Evolutionary conservation across 2,113 vertebrate species (phyloP).

Genomic region (Proterorhinus semilunaris): DNA sequence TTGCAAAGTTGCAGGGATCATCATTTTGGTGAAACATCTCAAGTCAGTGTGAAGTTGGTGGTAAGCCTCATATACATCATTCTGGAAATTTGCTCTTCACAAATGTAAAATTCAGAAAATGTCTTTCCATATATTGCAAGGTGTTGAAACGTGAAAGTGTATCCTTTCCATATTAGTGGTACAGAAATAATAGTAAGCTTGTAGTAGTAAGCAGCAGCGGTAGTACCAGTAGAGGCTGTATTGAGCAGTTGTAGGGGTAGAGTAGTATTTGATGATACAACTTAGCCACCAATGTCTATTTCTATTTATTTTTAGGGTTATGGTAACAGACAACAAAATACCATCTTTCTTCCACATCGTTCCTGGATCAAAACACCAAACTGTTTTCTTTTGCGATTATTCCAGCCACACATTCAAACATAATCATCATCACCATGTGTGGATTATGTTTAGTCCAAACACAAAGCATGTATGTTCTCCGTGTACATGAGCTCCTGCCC

Average conservation of each 20-base stretch:
- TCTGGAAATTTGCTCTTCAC: neutral
- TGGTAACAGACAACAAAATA: neutral
- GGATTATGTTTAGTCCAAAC: slow-evolving; percentile 4
- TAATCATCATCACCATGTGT: neutral
- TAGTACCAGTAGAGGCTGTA: too few relatives aligned
- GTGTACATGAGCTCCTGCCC: slow-evolving; percentile 12
- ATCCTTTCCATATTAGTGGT: too few relatives aligned
- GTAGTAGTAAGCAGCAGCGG: too few relatives aligned
- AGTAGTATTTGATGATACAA: too few relatives aligned
- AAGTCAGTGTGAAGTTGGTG: neutral
- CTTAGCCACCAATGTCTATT: too few relatives aligned
- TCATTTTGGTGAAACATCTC: neutral
- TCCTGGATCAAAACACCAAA: too few relatives aligned
- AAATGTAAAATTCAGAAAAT: neutral
- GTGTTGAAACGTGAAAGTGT: neutral
- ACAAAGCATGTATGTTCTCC: slow-evolving; percentile 6
- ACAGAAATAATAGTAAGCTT: too few relatives aligned
- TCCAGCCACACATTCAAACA: neutral
- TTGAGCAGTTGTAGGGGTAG: too few relatives aligned
- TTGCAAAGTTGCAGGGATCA: neutral
- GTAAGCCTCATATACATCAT: too few relatives aligned
- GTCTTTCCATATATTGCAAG: neutral
- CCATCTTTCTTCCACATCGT: neutral
- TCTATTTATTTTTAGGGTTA: too few relatives aligned
- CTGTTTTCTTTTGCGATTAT: neutral